phyloP scores from a whole-genome alignment of 1,140 invertebrate genomes.

The Platorchestia sp. region DNA sequence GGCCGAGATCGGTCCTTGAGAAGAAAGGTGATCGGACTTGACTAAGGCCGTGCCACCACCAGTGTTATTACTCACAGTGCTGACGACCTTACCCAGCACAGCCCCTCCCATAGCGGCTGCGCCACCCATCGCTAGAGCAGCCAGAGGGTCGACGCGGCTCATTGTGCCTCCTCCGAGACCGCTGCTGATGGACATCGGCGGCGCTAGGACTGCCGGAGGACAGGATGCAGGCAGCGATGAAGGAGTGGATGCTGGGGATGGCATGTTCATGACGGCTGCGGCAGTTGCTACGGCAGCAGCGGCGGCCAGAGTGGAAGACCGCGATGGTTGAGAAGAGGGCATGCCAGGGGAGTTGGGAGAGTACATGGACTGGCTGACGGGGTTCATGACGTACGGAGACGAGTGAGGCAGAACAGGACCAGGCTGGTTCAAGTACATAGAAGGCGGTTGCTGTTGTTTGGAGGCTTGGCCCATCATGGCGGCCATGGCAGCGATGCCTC shows the following conservation, averaged over 20 bases:
- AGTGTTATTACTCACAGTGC: conserved; percentile 52
- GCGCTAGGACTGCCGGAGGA: background rate
- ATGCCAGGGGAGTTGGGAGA: conserved; percentile 34
- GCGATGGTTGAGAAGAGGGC: conserved; percentile 53
- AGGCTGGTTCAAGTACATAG: background rate
- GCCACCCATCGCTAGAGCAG: conserved; percentile 60
- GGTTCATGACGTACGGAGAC: conserved; percentile 47
- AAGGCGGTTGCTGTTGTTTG: background rate
- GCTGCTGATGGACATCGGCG: conserved; percentile 60
- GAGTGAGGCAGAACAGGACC: conserved; percentile 37
- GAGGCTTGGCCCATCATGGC: conserved; percentile 28
- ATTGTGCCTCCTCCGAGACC: conserved; percentile 66
- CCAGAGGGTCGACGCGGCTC: conserved; percentile 63
- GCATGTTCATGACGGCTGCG: conserved; percentile 46
- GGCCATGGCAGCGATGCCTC: conserved; percentile 41
- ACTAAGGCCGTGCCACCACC: conserved; percentile 57
- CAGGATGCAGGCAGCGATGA: conserved; percentile 57
- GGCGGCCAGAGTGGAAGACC: conserved; percentile 51
- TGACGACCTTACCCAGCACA: conserved; percentile 62
- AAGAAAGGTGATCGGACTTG: conserved; percentile 60
- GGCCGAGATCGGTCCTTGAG: conserved; percentile 57
- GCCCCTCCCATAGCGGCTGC: conserved; percentile 62
- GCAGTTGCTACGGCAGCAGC: conserved; percentile 48
- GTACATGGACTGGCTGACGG: conserved; percentile 43
- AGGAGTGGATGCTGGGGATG: conserved; percentile 48